Evolutionary conservation across 1,140 invertebrate genomes (phyloP), one percentile per base, ranked within the genome.

Genomic region (Drosophila mojavensis): DNA sequence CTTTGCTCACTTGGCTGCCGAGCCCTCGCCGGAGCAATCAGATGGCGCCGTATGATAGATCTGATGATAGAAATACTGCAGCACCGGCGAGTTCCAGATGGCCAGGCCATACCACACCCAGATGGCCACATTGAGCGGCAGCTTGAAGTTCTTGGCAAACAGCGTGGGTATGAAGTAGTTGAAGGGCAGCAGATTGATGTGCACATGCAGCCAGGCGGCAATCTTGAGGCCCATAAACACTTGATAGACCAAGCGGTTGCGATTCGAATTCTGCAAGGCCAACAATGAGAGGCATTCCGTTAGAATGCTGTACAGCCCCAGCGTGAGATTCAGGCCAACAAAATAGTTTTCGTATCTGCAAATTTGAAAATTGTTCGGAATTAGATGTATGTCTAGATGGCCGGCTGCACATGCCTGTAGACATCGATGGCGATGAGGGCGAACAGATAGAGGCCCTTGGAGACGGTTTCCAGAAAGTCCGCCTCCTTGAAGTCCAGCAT

Each of bases 11-110:
- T 91, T 92, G 11, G 90, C 84, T 1, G 91, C 91, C 5, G 90
- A 92, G 1, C 91, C 91, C 54, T 92, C 91, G 36, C 91, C 91
- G 17, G 84, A 83, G 56, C 91, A 92, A 51, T 92, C 91, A 4
- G 79, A 73, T 3, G 91, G 86, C 2, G 90, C 64, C 6, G 81
- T 90, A 15, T 92, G 91, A 75, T 92, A 92, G 48, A 92, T 92
- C 67, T 92, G 91, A 68, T 92, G 91, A 58, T 92, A 92, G 50
- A 91, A 92, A 54, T 91, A 92, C 39, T 92, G 91, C 47, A 92
- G 48, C 15, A 92, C 91, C 2, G 91, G 91, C 0, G 91, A 92
- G 30, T 92, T 92, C 91, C 91, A 92, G 11, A 92, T 92, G 36
- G 86, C 91, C 0, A 92, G 36, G 5, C 91, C 90, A 59, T 92